Percentiles rank a stretch among this genome's conserved stretches.
phyloP scores from a whole-genome alignment of 2,113 vertebrate species.

The Theropithecus gelada region DNA sequence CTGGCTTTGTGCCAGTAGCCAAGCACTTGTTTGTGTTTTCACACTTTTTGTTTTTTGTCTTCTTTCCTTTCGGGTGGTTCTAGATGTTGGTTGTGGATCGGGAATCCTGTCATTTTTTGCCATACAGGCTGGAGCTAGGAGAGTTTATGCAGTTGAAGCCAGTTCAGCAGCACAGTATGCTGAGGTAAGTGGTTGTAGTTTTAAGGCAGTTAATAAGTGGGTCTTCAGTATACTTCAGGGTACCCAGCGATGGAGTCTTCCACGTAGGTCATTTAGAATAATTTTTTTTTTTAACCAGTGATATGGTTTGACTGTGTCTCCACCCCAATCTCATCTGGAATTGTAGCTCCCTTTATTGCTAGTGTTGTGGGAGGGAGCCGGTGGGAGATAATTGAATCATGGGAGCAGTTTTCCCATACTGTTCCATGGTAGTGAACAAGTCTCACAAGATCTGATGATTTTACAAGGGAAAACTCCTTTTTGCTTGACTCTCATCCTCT shows the following conservation, averaged over 20 bases:
- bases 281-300: neutral
- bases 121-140: slow-evolving; percentile 86
- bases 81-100: slow-evolving; percentile 88
- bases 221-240: neutral
- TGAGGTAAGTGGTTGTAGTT: slow-evolving; percentile 79
- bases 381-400: no score
- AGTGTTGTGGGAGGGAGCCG: no score
- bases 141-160: slow-evolving; percentile 87
- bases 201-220: neutral
- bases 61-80: slow-evolving; percentile 83
- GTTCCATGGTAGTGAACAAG: no score
- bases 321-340: no score
- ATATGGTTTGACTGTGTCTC: no score
- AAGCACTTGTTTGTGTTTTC: neutral
- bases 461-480: no score
- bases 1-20: neutral
- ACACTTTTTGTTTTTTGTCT: neutral
- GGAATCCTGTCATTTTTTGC: slow-evolving; percentile 90
- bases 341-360: no score
- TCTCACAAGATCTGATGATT: no score
- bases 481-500: no score
- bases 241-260: neutral
- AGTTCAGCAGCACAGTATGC: slow-evolving; percentile 83
- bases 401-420: no score
- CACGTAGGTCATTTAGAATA: neutral